Percentiles rank a stretch among this genome's conserved stretches.
Evolutionary conservation across 2,797 vertebrate species (phyloP).

Genomic region (Siniperca undulata): DNA sequence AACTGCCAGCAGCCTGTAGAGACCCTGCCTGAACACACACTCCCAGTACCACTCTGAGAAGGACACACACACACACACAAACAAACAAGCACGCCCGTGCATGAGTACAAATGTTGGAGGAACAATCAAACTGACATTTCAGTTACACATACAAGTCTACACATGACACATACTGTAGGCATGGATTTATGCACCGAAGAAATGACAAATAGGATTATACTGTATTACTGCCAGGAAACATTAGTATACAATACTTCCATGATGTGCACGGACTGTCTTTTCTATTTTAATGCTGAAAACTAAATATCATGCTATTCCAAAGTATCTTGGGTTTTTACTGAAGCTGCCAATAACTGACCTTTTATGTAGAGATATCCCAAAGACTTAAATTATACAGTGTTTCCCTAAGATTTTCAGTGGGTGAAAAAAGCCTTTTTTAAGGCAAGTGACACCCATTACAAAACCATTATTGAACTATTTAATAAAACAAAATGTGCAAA

Average conservation of each 20-base stretch:
- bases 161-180: background rate
- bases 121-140: background rate
- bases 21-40: conserved; percentile 90
- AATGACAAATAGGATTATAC: background rate
- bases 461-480: background rate
- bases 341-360: background rate
- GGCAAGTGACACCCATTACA: background rate
- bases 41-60: conserved; percentile 96
- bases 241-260: background rate
- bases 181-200: background rate
- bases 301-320: background rate
- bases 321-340: background rate
- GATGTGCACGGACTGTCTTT: background rate
- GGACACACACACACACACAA: conserved; percentile 39
- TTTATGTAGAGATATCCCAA: background rate
- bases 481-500: background rate
- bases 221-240: background rate
- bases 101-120: background rate
- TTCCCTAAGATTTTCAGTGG: background rate
- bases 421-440: background rate
- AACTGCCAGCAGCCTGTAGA: conserved; percentile 89
- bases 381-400: background rate
- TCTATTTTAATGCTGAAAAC: background rate
- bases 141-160: background rate
- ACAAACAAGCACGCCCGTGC: background rate